Evolutionary conservation across 2,888 invertebrate species (phyloP).

Genomic region (Eupithecia pulchellata): DNA sequence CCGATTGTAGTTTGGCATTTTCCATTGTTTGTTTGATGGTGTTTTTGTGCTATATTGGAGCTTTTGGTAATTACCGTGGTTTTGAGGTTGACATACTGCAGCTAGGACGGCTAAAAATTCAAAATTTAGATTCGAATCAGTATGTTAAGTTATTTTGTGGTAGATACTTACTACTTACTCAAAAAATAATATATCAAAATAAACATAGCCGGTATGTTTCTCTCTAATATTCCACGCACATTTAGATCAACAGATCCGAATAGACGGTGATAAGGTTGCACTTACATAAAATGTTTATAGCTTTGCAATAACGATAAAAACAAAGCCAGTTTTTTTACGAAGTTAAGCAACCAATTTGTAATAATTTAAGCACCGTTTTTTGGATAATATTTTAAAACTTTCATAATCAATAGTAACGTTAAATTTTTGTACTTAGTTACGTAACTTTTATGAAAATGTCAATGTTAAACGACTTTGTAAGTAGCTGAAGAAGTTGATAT

Average conservation of each 20-base stretch:
- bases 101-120: neutral
- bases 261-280: neutral
- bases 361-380: neutral
- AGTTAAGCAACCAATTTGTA: neutral
- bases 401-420: neutral
- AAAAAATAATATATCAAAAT: neutral
- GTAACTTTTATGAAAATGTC: neutral
- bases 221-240: neutral
- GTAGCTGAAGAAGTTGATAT: neutral
- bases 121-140: neutral
- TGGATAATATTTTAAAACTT: neutral
- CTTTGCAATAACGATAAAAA: neutral
- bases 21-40: neutral
- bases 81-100: neutral
- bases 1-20: neutral
- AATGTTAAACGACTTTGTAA: neutral
- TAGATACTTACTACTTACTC: neutral
- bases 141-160: neutral
- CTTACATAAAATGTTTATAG: neutral
- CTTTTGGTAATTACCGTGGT: neutral
- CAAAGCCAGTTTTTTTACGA: neutral
- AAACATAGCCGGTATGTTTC: neutral
- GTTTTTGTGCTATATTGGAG: neutral
- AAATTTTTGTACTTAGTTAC: neutral
- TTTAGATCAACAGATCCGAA: neutral